Percentiles rank a stretch among this genome's conserved stretches.
Conservation (phyloP, 2,113 vertebrate genomes). For the Cyrtonyx montezumae region DNA sequence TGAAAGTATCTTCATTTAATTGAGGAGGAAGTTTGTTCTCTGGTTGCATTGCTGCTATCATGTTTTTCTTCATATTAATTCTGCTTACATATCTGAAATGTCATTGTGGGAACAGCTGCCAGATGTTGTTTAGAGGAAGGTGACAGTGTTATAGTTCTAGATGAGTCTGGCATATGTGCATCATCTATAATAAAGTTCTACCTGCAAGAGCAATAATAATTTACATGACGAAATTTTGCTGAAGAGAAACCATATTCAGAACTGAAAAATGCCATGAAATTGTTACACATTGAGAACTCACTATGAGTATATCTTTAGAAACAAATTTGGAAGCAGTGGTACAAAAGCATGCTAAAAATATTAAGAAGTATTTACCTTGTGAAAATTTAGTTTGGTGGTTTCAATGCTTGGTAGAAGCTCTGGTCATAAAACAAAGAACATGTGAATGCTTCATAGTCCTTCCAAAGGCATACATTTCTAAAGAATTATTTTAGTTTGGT, state of each 20-base stretch:
- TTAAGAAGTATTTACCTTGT: neutral
- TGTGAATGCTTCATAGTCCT: neutral
- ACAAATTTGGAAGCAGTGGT: neutral
- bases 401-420: neutral
- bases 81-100: conserved; percentile 43
- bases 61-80: conserved; percentile 58
- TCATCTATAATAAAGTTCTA: conserved; percentile 64
- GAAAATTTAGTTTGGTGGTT: neutral
- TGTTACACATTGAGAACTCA: neutral
- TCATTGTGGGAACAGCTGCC: conserved; percentile 54
- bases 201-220: conserved; percentile 48
- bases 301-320: neutral
- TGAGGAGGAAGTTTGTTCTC: neutral
- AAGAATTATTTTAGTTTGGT: neutral
- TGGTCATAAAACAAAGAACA: neutral
- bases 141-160: conserved; percentile 58
- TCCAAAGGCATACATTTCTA: neutral
- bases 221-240: conserved; percentile 46
- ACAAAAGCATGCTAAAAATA: conserved; percentile 4
- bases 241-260: neutral
- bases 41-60: neutral
- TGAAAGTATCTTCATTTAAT: neutral
- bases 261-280: conserved; percentile 26
- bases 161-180: conserved; percentile 63
- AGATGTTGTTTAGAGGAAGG: conserved; percentile 68